A percentile compares a stretch with the other conserved stretches of the same genome.
These are phyloP conservation scores for Hylaeus volcanicus DNA, from an alignment of 1,140 invertebrate genomes.

Conservation along the genomic window DNA sequence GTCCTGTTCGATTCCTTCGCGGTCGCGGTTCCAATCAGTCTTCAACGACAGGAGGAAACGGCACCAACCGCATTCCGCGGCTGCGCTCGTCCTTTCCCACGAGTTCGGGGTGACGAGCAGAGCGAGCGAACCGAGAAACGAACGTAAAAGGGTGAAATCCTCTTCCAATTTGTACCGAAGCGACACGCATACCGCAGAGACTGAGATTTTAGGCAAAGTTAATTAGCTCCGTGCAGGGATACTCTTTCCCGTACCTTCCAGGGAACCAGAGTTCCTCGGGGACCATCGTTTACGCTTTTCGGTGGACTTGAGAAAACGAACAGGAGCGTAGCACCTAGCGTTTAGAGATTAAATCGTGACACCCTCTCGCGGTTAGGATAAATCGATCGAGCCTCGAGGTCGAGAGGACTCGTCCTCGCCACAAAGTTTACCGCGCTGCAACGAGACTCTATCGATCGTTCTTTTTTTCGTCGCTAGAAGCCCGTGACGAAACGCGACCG, in stretches of 20 bases:
- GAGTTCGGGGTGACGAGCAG: background rate
- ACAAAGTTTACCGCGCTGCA: background rate
- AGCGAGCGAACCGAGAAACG: background rate
- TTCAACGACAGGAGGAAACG: no score
- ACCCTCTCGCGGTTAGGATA: constrained; percentile 19
- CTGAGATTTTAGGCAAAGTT: constrained; percentile 35
- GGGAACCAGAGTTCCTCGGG: constrained; percentile 2
- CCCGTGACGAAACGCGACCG: no score
- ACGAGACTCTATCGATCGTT: no score
- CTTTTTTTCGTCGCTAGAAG: no score
- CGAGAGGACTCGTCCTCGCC: background rate
- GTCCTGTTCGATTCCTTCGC: no score
- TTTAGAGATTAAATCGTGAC: constrained; percentile 20
- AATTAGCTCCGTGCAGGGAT: constrained; percentile 18
- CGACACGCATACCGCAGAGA: constrained; percentile 30
- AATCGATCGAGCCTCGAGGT: background rate
- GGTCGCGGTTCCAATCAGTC: no score
- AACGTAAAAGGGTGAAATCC: constrained; percentile 3
- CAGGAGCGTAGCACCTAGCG: constrained; percentile 19
- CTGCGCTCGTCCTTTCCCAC: background rate
- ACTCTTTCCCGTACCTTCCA: constrained; percentile 30
- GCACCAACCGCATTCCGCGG: no score
- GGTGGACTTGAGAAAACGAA: background rate
- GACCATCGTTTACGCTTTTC: background rate
- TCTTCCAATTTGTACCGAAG: constrained; percentile 40